Evolutionary conservation across 2,113 vertebrate genomes (phyloP).

Genomic region (Epinephelus moara): DNA sequence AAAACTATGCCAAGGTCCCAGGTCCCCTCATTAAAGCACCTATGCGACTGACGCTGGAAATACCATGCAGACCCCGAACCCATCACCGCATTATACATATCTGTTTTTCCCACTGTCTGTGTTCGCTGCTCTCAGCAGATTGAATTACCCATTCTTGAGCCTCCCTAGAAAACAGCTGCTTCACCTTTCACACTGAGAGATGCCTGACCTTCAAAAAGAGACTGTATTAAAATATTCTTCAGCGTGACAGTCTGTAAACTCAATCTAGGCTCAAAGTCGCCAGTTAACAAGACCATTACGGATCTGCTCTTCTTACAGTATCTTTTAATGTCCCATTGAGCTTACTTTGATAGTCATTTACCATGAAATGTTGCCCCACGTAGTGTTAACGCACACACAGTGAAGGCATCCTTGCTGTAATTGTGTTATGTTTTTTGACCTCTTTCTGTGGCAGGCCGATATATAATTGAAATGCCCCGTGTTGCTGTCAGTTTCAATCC

Average conservation of each 20-base stretch:
- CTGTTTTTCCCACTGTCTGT: slow-evolving; percentile 59
- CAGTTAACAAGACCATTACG: slow-evolving; percentile 59
- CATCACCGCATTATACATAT: slow-evolving; percentile 62
- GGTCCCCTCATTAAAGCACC: slow-evolving; percentile 79
- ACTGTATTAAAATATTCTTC: slow-evolving; percentile 43
- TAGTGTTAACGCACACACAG: neutral
- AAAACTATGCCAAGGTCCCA: slow-evolving; percentile 65
- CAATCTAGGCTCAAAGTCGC: slow-evolving; percentile 30
- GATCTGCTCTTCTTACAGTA: slow-evolving; percentile 38
- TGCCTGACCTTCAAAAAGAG: slow-evolving; percentile 55
- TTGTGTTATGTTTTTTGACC: slow-evolving; percentile 36
- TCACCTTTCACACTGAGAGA: slow-evolving; percentile 74
- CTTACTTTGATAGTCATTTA: slow-evolving; percentile 51
- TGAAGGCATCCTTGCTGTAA: neutral
- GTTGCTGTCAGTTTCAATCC: slow-evolving; percentile 29
- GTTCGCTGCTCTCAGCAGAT: slow-evolving; percentile 76
- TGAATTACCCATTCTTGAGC: slow-evolving; percentile 72
- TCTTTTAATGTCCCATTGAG: slow-evolving; percentile 16
- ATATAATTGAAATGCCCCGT: slow-evolving; percentile 31
- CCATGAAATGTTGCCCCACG: slow-evolving; percentile 2
- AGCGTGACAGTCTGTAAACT: slow-evolving; percentile 6
- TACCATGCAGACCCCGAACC: slow-evolving; percentile 45
- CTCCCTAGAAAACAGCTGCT: slow-evolving; percentile 79
- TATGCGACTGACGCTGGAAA: slow-evolving; percentile 62
- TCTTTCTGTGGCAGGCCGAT: slow-evolving; percentile 13